Evolutionary conservation across 1,140 invertebrate genomes (phyloP), one percentile per base, ranked within the genome.

Genomic region (Probaryconus sp.): DNA sequence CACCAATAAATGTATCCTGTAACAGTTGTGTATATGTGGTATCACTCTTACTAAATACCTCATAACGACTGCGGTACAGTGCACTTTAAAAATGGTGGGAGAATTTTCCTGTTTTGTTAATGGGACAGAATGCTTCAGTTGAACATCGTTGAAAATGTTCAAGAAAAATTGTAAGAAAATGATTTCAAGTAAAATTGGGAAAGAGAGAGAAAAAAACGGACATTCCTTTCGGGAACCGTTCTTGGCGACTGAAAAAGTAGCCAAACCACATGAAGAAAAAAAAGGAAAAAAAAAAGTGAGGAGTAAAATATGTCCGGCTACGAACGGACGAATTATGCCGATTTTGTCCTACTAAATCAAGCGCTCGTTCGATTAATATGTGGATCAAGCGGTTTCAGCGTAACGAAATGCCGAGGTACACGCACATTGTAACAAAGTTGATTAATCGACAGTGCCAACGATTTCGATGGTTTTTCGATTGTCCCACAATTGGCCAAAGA

Each of bases 21-120:
- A 67, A 60, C 65, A 61, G 45, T n/a, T n/a, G n/a, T 70, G 61
- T 50, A 43, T 65, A 21, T 53, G 43, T 48, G 47, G 21, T 38
- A 63, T 67, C 61, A 71, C 61, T 63, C 48, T 70, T 70, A 76
- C 55, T 70, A 63, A 51, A 47, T 42, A 20, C 51, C 37, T n/a
- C 47, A 31, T 45, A 51, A 43, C 16, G n/a, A 60, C 10, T 45
- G 31, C 24, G 13, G 35, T 51, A 20, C 33, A 18, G 1, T 35
- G 28, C 17, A 47, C n/a, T 43, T 10, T 10, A 16, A 21, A 3
- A 9, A 10, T 7, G 17, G 7, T 4, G 14, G 18, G 18, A 7
- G 37, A 13, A 11, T 10, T 13, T 20, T 28, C 21, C 21, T 33
- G 16, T 40, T 18, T 56, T 28, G 37, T 16, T 9, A 50, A 26